phyloP scores from a whole-genome alignment of 2,113 vertebrate genomes.

The Leiothrix lutea region DNA sequence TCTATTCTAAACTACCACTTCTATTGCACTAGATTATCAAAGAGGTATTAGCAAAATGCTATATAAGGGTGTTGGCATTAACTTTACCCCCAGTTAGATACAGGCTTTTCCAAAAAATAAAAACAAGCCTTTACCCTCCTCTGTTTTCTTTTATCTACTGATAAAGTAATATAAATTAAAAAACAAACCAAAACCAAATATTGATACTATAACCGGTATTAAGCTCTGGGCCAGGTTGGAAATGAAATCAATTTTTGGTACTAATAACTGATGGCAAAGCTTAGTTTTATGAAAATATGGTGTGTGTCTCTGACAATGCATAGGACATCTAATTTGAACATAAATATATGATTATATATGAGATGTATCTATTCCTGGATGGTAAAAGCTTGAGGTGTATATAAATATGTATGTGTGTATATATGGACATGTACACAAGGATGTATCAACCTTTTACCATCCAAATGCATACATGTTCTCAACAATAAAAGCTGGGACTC shows the following conservation, averaged over 20 bases:
- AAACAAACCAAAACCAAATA: not conserved
- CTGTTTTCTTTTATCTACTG: conserved; percentile 68
- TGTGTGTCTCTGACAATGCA: conserved; percentile 86
- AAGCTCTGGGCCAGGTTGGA: conserved; percentile 86
- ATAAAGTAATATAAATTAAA: not conserved
- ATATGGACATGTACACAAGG: not conserved
- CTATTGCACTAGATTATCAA: conserved; percentile 69
- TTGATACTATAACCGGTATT: conserved; percentile 61
- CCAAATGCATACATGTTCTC: conserved; percentile 50
- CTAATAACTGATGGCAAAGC: conserved; percentile 72
- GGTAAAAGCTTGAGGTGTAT: conserved; percentile 67
- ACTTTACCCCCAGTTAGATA: conserved; percentile 33
- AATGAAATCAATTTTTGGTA: conserved; percentile 82
- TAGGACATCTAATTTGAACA: conserved; percentile 77
- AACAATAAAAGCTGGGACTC: conserved; percentile 73
- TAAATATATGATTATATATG: conserved; percentile 50
- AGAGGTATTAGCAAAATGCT: conserved; percentile 58
- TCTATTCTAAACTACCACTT: conserved; percentile 59
- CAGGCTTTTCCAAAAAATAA: conserved; percentile 54
- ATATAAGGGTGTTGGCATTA: conserved; percentile 62
- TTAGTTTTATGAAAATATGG: conserved; percentile 78
- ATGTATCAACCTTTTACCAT: conserved; percentile 65
- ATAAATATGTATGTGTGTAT: not conserved
- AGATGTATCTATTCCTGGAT: conserved; percentile 54
- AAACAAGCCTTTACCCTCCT: conserved; percentile 73